Evolutionary conservation across 2,113 vertebrate genomes (phyloP).

Genomic region (Acrocephalus arundinaceus): DNA sequence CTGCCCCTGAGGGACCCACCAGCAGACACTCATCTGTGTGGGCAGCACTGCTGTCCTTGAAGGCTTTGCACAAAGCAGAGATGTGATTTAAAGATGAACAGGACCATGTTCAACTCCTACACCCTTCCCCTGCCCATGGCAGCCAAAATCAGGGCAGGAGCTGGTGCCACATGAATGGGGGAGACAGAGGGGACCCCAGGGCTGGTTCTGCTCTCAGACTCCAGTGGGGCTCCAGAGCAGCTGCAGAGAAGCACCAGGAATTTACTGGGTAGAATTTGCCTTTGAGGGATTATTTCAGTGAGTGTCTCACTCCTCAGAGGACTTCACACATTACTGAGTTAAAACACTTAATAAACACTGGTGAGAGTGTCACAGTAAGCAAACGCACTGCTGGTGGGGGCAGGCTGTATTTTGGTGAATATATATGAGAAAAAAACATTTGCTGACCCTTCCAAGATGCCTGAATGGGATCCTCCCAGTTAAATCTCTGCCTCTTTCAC

Average conservation of each 20-base stretch:
- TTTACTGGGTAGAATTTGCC: neutral
- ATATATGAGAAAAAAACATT: neutral
- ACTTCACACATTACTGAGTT: neutral
- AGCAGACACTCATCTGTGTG: neutral
- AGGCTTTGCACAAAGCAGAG: neutral
- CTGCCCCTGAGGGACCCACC: neutral
- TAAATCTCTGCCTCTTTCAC: neutral
- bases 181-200: neutral
- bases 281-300: neutral
- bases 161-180: neutral
- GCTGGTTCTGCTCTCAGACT: neutral
- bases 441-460: neutral
- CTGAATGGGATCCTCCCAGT: neutral
- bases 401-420: neutral
- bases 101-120: accelerated
- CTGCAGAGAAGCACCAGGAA: neutral
- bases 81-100: neutral
- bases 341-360: neutral
- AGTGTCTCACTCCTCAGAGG: neutral
- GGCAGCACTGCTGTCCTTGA: neutral
- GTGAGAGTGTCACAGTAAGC: neutral
- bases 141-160: neutral
- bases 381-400: neutral
- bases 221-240: neutral
- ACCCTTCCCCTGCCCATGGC: neutral